A percentile compares a stretch with the other conserved stretches of the same genome.
Evolutionary conservation across 35 echinoderm and acorn worm species (phyloP).

Genomic region (Stichopus chloronotus): DNA sequence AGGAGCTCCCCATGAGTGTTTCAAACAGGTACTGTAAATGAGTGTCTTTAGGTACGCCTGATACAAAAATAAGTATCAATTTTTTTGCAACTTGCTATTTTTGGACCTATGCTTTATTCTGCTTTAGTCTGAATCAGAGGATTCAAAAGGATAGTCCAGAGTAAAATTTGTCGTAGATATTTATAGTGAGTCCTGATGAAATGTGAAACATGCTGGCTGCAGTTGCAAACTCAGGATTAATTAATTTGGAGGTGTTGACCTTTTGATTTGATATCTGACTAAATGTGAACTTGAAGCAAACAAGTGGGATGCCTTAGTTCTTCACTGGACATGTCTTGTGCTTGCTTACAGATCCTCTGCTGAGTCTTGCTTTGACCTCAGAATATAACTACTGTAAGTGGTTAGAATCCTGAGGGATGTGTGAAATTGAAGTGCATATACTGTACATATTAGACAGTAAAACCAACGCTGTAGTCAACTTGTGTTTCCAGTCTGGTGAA

Average conservation of each 20-base stretch:
- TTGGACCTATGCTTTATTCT: neutral
- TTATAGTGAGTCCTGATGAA: neutral
- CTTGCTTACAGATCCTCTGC: no score
- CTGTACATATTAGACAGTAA: neutral
- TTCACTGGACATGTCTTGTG: no score
- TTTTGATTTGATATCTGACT: no score
- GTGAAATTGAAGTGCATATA: neutral
- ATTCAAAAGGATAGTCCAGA: neutral
- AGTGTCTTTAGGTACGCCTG: neutral
- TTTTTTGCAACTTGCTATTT: neutral
- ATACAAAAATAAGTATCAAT: neutral
- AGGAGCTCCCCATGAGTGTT: conserved; percentile 70
- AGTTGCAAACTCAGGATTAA: neutral
- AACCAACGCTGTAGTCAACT: neutral
- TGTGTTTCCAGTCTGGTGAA: no score
- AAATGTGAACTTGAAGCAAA: no score
- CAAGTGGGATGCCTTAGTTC: no score
- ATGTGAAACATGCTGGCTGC: neutral
- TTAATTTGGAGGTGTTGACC: no score
- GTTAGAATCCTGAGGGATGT: neutral
- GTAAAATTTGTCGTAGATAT: neutral
- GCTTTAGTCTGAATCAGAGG: neutral
- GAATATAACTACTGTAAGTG: no score
- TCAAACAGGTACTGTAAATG: conserved; percentile 76
- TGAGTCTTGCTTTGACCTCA: no score